Evolutionary conservation across 2,888 invertebrate species (phyloP), one percentile per base, ranked within the genome.

Genomic region (Tenthredo distinguenda): DNA sequence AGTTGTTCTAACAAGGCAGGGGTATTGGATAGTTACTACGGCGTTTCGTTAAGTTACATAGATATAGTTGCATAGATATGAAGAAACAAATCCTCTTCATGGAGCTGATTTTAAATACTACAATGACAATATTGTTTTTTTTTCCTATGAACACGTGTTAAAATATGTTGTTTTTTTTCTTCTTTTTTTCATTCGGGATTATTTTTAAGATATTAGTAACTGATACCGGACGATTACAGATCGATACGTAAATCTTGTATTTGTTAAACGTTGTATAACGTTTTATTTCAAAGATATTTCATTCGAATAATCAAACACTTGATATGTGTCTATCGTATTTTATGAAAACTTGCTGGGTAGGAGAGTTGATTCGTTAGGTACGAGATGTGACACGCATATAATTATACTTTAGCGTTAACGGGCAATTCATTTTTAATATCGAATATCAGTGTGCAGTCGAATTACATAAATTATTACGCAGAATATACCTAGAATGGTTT

Each of bases 21-120:
- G 34, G 15, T 77, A 77, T 77, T 43, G 40, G 43, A 74, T 43
- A 50, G 31, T 31, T 50, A 77, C 31, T n/a, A 76, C 76, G n/a
- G 76, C 34, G 47, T 47, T 76, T 76, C 26, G 47, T 76, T 47
- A 9, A n/a, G n/a, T 77, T 50, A 50, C 26, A 74, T 21, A 21
- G 18, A 26, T 26, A 26, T 26, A 26, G 26, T 26, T 26, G 26
- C 26, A 26, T 26, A 74, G 43, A 43, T 37, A 43, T 43, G 43
- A 74, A 40, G 2, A 21, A 68, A 68, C 26, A 68, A 34, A 68
- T 68, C 31, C 2, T 68, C 9, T 9, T 68, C 34, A 18, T 18
- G 31, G 40, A 68, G n/a, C 31, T 40, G 71, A 47, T 47, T 76
- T 76, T 76, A 26, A 76, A 12, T 55, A 15, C 5, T 26, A 47